phyloP scores from a whole-genome alignment of 1,140 invertebrate genomes.

The Zaprionus lachaisei region DNA sequence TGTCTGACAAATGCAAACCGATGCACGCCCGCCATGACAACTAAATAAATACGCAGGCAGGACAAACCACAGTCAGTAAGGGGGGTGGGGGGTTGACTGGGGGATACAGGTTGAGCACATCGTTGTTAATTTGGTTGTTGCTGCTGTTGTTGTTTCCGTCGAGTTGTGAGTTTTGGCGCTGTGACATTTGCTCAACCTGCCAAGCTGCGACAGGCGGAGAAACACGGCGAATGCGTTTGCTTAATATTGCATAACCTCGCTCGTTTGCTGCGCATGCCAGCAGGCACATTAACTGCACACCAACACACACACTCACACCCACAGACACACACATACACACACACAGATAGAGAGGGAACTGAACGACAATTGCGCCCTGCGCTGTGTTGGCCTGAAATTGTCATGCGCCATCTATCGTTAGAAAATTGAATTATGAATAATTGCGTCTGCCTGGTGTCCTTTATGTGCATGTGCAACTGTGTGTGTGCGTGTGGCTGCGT shows the following conservation, averaged over 20 bases:
- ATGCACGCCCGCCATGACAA: constrained; percentile 36
- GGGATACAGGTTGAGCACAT: neutral
- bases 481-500: neutral
- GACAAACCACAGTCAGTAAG: neutral
- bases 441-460: constrained; percentile 45
- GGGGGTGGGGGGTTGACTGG: too few species aligned
- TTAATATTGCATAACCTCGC: constrained; percentile 74
- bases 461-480: neutral
- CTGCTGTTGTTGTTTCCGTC: neutral
- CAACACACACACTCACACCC: constrained; percentile 20
- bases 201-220: constrained; percentile 41
- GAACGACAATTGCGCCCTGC: constrained; percentile 42
- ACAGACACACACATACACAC: neutral
- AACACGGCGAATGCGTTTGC: constrained; percentile 67
- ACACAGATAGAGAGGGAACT: constrained; percentile 7
- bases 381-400: constrained; percentile 64
- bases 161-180: constrained; percentile 68
- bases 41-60: constrained; percentile 43
- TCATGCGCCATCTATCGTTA: constrained; percentile 63
- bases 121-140: constrained; percentile 42
- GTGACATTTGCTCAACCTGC: constrained; percentile 74
- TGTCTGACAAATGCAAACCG: constrained; percentile 55
- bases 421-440: constrained; percentile 81
- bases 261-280: constrained; percentile 69
- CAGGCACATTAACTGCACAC: constrained; percentile 77